Conservation (phyloP, 2,113 vertebrate genomes). For the Capreolus pygargus region DNA sequence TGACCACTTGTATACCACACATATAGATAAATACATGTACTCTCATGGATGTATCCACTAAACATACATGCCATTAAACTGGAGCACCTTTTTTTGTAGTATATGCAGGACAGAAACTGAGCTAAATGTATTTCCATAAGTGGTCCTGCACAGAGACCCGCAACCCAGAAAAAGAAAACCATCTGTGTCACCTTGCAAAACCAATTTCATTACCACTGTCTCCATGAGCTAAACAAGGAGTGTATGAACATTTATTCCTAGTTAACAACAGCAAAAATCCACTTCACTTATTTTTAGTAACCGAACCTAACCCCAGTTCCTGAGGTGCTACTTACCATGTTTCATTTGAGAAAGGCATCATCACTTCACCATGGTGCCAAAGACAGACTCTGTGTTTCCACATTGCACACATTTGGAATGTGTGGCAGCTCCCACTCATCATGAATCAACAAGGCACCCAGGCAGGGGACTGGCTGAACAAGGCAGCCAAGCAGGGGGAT, state of each 20-base stretch:
- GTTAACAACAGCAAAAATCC: slow-evolving; percentile 49
- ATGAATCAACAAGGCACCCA: slow-evolving; percentile 52
- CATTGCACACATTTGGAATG: slow-evolving; percentile 2
- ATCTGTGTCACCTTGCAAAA: background rate
- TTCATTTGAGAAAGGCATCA: slow-evolving; percentile 65
- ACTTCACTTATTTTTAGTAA: slow-evolving; percentile 15
- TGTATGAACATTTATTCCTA: slow-evolving; percentile 33
- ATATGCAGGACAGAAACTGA: background rate
- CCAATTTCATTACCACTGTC: background rate
- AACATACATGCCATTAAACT: background rate
- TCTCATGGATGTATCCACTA: background rate
- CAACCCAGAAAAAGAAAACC: background rate
- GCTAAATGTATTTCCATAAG: background rate
- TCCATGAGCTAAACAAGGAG: background rate
- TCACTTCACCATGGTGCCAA: slow-evolving; percentile 45
- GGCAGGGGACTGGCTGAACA: slow-evolving; percentile 46
- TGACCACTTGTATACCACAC: background rate
- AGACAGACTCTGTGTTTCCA: background rate
- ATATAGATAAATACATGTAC: background rate
- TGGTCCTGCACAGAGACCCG: background rate
- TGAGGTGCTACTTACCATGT: slow-evolving; percentile 65
- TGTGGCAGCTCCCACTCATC: slow-evolving; percentile 56
- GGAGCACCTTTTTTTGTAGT: background rate
- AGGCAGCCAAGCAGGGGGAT: slow-evolving; percentile 55
- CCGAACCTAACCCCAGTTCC: background rate